Percentiles rank a stretch among this genome's conserved stretches.
These are phyloP conservation scores for Noctua janthina DNA, from an alignment of 2,888 invertebrate genomes.

Conservation along the genomic window DNA sequence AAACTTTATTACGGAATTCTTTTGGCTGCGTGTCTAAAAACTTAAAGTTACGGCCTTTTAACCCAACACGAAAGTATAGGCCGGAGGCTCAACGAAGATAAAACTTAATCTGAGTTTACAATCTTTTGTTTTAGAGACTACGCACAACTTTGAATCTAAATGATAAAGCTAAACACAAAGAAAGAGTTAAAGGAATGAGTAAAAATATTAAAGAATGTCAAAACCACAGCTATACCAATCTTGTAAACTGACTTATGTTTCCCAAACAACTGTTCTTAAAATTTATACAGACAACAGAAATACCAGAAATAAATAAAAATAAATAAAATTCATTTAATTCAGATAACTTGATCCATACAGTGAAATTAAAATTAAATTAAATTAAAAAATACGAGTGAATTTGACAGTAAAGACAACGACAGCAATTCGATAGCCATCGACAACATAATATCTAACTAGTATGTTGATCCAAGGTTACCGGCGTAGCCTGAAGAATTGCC, in stretches of 20 bases:
- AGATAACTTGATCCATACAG: no score
- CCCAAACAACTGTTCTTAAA: neutral
- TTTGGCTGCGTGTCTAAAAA: constrained; percentile 23
- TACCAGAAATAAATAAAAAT: no score
- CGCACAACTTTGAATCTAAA: neutral
- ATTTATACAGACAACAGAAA: no score
- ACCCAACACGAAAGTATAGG: constrained; percentile 20
- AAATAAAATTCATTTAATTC: no score
- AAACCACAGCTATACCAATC: neutral
- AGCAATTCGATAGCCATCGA: neutral
- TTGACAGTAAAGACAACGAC: no score
- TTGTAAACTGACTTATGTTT: neutral
- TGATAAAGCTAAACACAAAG: neutral
- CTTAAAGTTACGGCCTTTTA: constrained; percentile 31
- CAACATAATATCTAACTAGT: neutral
- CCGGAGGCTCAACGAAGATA: constrained; percentile 23
- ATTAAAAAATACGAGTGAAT: no score
- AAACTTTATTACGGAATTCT: constrained; percentile 36
- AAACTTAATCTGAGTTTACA: constrained; percentile 37
- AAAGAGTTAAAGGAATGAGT: neutral
- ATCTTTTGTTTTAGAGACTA: constrained; percentile 25
- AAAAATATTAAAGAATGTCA: no score
- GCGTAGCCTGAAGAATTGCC: no score
- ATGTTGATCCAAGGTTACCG: neutral
- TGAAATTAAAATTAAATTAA: no score